phyloP scores from a whole-genome alignment of 2,113 vertebrate species.

The Conger conger region DNA sequence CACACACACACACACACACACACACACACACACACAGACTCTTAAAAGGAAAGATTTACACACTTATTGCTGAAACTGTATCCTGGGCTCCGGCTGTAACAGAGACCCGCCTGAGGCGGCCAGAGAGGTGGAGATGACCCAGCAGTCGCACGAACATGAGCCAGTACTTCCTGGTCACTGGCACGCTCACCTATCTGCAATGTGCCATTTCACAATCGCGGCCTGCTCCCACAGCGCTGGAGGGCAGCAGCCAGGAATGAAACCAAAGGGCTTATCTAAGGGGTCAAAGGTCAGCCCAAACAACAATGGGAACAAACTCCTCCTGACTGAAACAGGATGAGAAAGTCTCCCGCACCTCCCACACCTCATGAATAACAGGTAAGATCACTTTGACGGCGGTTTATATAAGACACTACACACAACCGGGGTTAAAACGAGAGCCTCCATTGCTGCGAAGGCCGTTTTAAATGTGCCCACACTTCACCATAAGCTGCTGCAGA shows the following conservation, averaged over 20 bases:
- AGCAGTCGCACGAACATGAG: background rate
- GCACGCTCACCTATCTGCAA: background rate
- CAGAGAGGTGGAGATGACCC: background rate
- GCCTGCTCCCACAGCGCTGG: background rate
- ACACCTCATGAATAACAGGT: background rate
- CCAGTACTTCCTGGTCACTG: background rate
- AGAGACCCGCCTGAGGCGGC: background rate
- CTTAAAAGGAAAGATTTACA: background rate
- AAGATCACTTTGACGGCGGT: background rate
- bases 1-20: background rate
- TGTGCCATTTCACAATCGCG: background rate
- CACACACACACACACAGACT: background rate
- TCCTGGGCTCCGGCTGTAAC: background rate
- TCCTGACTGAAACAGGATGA: conserved; percentile 10
- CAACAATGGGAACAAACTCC: conserved; percentile 8
- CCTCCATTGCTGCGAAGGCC: background rate
- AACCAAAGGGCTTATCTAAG: background rate
- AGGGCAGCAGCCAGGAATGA: background rate
- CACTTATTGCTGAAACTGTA: background rate
- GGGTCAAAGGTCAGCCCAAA: conserved; percentile 5
- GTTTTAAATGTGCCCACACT: background rate
- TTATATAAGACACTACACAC: background rate
- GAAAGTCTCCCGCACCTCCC: background rate
- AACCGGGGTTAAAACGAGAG: background rate
- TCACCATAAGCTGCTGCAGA: background rate